Conservation (phyloP, 2,113 vertebrate genomes). For the Pelecanus crispus region DNA sequence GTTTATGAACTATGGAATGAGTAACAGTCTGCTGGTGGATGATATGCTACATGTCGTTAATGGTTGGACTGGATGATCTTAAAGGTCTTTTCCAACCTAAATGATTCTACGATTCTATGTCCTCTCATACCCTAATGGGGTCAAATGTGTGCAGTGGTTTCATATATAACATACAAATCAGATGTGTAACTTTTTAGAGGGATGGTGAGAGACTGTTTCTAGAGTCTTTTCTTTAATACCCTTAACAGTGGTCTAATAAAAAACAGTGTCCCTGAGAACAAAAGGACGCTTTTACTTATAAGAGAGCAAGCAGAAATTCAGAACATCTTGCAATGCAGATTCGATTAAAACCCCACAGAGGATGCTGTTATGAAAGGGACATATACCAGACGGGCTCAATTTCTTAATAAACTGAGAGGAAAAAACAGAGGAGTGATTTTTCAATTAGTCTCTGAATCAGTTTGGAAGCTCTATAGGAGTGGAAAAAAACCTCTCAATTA, state of each 20-base stretch:
- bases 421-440: constrained; percentile 20
- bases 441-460: constrained; percentile 6
- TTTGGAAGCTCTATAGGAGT: background rate
- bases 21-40: background rate
- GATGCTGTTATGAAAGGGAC: background rate
- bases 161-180: background rate
- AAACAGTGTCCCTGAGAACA: background rate
- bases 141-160: background rate
- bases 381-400: background rate
- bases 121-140: background rate
- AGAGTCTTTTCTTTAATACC: background rate
- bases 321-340: background rate
- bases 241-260: background rate
- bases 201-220: background rate
- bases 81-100: no score
- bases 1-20: background rate
- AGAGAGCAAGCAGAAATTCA: background rate
- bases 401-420: constrained; percentile 2
- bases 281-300: background rate
- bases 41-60: background rate
- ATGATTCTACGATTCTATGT: no score
- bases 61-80: no score
- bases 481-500: background rate
- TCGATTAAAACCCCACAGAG: background rate
- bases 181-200: background rate